Base-by-base conservation (phyloP, 2,888 invertebrate species). In the Cantharis nigra region DNA sequence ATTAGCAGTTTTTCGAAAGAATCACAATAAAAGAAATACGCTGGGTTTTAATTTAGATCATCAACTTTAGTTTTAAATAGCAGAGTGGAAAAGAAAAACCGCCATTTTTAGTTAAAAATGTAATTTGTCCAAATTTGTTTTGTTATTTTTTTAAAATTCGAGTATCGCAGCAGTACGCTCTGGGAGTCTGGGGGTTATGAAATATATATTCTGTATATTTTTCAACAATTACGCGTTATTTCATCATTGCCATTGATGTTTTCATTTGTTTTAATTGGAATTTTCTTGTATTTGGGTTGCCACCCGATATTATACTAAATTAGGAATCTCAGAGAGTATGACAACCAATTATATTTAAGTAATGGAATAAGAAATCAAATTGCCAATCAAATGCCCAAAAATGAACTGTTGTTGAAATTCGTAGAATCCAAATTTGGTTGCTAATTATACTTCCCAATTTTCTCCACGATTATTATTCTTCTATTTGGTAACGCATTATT, bases 1-100 rank as follows among this genome's bases (percentile, higher is more conserved):
- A 71, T 63, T 71, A 18, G 64, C 16, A 64, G 64, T 71, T 28
- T 64, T 71, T 18, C 30, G 64, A 71, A 71, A 20, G 18, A 64
- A 71, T 71, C 13, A 30, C 71, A 63, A 71, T 71, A 62, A 23
- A 30, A 26, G 20, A 67, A 20, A 67, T 26, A 67, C 10, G 3
- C 11, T 1, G 67, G 23, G 7, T 26, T 9, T 20, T 20, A 67
- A 26, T 20, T 26, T 67, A 18, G 23, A 65, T 2, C 3, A 65
- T 2, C 3, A 4, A 10, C 20, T 9, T 67, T 26, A 67, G 20
- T 26, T 26, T 20, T 20, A 67, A 67, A 26, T 16, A 20, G 67
- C 23, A n/a, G 5, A 26, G n/a, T 23, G 10, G n/a, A 26, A 67
- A 67, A 26, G n/a, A 5, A 33, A 33, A 13, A 33, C 1, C n/a